Conservation (phyloP, 2,113 vertebrate species). For the Calyptomena viridis region DNA sequence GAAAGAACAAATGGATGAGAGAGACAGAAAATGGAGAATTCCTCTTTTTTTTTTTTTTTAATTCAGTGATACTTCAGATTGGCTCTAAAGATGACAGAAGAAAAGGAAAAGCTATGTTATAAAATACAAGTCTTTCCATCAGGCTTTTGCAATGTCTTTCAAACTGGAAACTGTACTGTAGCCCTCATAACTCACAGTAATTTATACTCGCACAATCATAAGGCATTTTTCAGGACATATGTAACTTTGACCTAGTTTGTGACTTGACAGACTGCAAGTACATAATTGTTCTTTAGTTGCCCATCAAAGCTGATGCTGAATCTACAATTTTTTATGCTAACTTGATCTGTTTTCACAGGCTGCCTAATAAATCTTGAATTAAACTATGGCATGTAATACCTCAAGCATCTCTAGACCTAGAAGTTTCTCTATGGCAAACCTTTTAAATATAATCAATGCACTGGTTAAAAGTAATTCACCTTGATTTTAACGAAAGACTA, state of each 20-base stretch:
- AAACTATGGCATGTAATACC: not conserved
- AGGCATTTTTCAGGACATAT: not conserved
- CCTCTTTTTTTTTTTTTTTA: not conserved
- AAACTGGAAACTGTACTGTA: not conserved
- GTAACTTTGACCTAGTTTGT: not conserved
- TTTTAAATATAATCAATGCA: not conserved
- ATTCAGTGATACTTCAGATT: not conserved
- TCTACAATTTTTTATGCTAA: not conserved
- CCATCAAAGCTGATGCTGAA: not conserved
- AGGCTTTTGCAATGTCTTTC: not conserved
- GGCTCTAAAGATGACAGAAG: not conserved
- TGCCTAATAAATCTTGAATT: not conserved
- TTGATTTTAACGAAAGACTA: not conserved
- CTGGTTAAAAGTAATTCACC: not conserved
- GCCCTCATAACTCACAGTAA: not conserved
- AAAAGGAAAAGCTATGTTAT: not conserved
- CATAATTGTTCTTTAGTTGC: not conserved
- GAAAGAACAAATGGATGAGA: not conserved
- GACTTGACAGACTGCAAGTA: not conserved
- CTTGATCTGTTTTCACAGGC: not conserved
- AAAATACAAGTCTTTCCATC: not conserved
- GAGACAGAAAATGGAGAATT: not conserved
- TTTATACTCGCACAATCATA: not conserved
- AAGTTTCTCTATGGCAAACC: not conserved
- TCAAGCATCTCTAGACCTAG: not conserved